phyloP scores from a whole-genome alignment of 2,797 vertebrate species.

The Spinus olivaceus region DNA sequence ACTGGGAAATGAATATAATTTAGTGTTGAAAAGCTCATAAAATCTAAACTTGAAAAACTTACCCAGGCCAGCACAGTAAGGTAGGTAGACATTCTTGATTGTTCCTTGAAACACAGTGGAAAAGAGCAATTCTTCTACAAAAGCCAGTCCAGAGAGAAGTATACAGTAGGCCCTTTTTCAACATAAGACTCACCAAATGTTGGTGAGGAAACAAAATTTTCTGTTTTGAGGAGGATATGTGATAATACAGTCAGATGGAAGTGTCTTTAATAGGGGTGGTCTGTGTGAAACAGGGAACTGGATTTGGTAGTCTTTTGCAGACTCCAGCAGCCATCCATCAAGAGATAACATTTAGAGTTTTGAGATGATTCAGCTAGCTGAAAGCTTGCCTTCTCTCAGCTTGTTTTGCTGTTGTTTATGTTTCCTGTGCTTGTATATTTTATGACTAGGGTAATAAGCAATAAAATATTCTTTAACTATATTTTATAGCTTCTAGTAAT shows the following conservation, averaged over 20 bases:
- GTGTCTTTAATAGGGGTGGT: not conserved
- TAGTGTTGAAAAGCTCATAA: not conserved
- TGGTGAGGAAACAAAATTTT: not conserved
- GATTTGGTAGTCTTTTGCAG: not conserved
- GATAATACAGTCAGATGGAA: not conserved
- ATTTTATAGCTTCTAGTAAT: slow-evolving; percentile 20
- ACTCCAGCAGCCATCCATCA: not conserved
- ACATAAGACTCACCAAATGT: not conserved
- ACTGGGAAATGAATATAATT: not conserved
- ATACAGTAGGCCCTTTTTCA: not conserved
- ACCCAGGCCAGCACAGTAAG: not conserved
- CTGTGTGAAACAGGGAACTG: not conserved
- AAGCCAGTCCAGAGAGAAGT: not conserved
- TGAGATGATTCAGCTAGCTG: not conserved
- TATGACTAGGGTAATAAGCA: slow-evolving; percentile 28
- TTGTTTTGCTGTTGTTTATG: slow-evolving; percentile 46
- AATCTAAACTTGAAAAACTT: not conserved
- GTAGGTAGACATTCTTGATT: not conserved
- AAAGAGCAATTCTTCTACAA: not conserved
- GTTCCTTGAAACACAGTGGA: not conserved
- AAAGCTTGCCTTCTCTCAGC: not conserved
- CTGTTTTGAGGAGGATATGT: not conserved
- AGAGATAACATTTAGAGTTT: slow-evolving; percentile 24
- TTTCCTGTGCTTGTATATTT: slow-evolving; percentile 50
- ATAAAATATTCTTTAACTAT: slow-evolving; percentile 2